Conservation (phyloP, 2,888 invertebrate species). For the Heliconius charithonia region DNA sequence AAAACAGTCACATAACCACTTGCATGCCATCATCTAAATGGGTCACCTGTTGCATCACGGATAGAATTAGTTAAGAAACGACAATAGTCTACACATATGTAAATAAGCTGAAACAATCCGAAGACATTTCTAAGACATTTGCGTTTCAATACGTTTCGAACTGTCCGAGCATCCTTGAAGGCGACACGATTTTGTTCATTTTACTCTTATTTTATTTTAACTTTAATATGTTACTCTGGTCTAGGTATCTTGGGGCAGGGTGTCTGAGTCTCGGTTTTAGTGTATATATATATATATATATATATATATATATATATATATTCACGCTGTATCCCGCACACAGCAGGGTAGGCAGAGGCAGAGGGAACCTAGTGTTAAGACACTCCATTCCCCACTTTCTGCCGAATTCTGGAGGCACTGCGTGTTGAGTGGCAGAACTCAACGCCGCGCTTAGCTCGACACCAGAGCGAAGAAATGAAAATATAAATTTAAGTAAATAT, state of each 20-base stretch:
- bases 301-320: no score
- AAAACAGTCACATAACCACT: conserved; percentile 12
- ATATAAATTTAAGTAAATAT: no score
- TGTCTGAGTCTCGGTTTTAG: no score
- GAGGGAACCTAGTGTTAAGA: no score
- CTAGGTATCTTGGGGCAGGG: background rate
- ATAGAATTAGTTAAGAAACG: conserved; percentile 20
- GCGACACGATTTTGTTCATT: conserved; percentile 23
- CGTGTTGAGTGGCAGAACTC: no score
- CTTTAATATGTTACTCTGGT: background rate
- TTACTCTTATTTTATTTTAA: conserved; percentile 1
- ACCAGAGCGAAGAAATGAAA: no score
- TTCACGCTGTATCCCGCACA: no score
- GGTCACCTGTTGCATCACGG: conserved; percentile 35
- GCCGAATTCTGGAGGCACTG: no score
- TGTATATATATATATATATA: no score
- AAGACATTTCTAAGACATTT: conserved; percentile 52
- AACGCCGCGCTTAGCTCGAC: no score
- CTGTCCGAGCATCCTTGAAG: conserved; percentile 28
- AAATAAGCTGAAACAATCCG: conserved; percentile 39
- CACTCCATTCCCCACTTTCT: no score
- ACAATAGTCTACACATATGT: conserved; percentile 21
- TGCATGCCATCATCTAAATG: conserved; percentile 27
- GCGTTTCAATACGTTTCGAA: conserved; percentile 50
- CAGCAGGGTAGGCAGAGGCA: no score